These are phyloP conservation scores for Caenorhabditis sp. DNA, from an alignment of 2,888 invertebrate genomes.

Conservation along the genomic window DNA sequence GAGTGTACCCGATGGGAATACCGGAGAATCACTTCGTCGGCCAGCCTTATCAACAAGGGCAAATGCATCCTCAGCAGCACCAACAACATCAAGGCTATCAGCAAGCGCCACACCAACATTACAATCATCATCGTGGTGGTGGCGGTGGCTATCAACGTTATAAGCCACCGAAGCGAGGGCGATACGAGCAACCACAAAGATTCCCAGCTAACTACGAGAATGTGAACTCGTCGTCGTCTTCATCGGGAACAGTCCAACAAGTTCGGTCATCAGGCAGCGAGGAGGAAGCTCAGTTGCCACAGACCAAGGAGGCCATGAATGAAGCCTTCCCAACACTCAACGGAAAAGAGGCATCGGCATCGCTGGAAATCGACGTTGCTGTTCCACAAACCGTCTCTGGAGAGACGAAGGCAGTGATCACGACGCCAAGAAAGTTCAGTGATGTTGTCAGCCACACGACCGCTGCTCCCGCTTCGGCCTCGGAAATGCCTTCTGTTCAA, in stretches of 20 bases:
- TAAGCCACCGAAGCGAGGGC: background rate
- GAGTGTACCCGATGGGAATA: too few relatives aligned
- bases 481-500: background rate
- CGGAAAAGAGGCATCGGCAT: background rate
- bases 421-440: constrained; percentile 28
- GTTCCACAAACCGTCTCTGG: background rate
- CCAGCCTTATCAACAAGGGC: too few relatives aligned
- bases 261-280: background rate
- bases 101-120: too few relatives aligned
- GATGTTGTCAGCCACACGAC: constrained; percentile 37
- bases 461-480: constrained; percentile 1
- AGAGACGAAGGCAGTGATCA: background rate
- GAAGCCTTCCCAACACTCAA: constrained; percentile 9
- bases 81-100: too few relatives aligned
- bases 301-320: background rate
- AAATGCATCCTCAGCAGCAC: too few relatives aligned
- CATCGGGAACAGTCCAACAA: background rate
- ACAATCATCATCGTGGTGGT: too few relatives aligned
- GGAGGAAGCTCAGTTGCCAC: background rate
- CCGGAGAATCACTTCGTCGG: too few relatives aligned
- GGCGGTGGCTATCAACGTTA: too few relatives aligned
- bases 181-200: background rate
- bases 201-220: constrained; percentile 2
- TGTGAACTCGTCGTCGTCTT: constrained; percentile 12
- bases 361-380: background rate